A percentile compares a stretch with the other conserved stretches of the same genome.
Evolutionary conservation across 2,113 vertebrate genomes (phyloP).

Genomic region (Lophura nycthemera): DNA sequence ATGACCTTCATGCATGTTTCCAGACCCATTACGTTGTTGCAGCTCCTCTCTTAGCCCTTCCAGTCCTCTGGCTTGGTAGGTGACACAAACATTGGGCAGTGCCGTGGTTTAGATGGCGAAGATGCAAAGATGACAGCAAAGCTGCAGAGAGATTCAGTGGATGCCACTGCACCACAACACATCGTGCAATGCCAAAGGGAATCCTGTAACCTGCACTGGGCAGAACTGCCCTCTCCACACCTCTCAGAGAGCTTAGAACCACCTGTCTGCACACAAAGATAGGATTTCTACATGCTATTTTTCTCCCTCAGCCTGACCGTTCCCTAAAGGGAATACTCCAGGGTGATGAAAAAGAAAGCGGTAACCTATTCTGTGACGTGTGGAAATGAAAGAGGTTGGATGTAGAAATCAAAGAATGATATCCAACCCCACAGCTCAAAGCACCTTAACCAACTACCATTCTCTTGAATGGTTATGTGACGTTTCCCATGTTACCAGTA

Average conservation of each 20-base stretch:
- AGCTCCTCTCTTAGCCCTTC: neutral
- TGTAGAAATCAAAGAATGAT: neutral
- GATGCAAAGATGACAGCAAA: neutral
- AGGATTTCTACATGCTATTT: neutral
- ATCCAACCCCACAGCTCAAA: neutral
- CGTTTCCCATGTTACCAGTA: neutral
- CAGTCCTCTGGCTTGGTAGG: neutral
- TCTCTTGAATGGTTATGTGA: neutral
- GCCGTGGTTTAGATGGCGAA: neutral
- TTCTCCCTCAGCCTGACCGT: neutral
- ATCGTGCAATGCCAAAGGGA: rapidly evolving
- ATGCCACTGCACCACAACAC: neutral
- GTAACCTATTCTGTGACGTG: neutral
- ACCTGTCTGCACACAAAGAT: neutral
- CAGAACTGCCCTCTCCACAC: neutral
- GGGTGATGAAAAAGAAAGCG: neutral
- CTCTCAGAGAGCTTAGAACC: neutral
- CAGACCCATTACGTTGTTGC: neutral
- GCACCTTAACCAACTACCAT: neutral
- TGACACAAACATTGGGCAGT: neutral
- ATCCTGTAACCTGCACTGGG: neutral
- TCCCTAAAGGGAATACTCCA: rapidly evolving
- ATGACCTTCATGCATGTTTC: neutral
- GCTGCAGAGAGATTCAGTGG: neutral
- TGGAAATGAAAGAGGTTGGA: neutral